These are phyloP conservation scores for Thymallus thymallus DNA, from an alignment of 2,113 vertebrate species.

Conservation along the genomic window DNA sequence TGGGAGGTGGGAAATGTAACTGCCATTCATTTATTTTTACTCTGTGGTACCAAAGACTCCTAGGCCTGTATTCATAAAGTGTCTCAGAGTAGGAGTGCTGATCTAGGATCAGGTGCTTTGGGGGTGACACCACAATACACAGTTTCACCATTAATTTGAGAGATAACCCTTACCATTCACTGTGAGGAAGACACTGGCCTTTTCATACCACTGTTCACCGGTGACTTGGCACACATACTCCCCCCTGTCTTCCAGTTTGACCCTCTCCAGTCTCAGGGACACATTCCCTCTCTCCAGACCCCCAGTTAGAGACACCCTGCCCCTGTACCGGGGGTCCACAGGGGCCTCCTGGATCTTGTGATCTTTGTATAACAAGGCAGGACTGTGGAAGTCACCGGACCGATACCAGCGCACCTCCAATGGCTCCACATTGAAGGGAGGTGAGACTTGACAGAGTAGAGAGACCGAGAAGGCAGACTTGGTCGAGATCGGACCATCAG, in stretches of 20 bases:
- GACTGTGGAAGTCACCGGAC: neutral
- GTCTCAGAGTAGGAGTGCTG: no score
- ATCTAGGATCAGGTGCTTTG: no score
- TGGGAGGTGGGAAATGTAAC: no score
- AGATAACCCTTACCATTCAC: conserved; percentile 11
- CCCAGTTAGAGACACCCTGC: neutral
- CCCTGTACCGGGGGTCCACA: neutral
- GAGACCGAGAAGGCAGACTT: neutral
- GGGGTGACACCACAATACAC: no score
- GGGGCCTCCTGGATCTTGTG: neutral
- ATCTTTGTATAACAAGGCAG: neutral
- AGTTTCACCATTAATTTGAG: no score
- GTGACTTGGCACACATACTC: conserved; percentile 5
- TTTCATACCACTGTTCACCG: conserved; percentile 21
- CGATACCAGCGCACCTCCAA: neutral
- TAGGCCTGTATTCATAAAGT: no score
- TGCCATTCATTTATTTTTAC: no score
- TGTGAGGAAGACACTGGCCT: conserved; percentile 2
- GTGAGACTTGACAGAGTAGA: neutral
- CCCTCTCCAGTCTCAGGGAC: neutral
- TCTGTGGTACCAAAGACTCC: no score
- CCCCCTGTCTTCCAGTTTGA: neutral
- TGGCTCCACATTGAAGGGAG: neutral
- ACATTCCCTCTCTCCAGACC: neutral
- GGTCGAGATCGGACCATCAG: neutral